Percentiles rank a stretch among this genome's conserved stretches.
phyloP scores from a whole-genome alignment of 2,888 invertebrate species.

The Tipula helvola region DNA sequence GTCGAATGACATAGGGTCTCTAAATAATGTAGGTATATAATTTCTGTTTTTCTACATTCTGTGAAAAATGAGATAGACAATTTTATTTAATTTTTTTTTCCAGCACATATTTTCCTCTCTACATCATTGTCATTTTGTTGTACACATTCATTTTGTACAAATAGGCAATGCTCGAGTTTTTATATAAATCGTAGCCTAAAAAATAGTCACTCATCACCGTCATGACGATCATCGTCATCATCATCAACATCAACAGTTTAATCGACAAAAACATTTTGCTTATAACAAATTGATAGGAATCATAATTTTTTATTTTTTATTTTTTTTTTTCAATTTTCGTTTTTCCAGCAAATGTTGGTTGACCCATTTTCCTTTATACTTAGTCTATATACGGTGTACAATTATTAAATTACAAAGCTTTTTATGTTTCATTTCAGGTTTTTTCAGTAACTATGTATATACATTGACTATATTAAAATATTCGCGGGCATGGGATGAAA shows the following conservation, averaged over 20 bases:
- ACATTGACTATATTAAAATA: too few relatives aligned
- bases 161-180: background rate
- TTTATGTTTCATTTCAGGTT: background rate
- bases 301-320: too few relatives aligned
- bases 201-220: background rate
- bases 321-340: too few relatives aligned
- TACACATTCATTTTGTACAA: background rate
- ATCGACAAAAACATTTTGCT: background rate
- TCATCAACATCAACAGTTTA: background rate
- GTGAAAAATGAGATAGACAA: background rate
- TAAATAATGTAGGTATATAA: background rate
- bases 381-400: background rate
- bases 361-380: background rate
- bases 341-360: background rate
- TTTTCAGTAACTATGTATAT: too few relatives aligned
- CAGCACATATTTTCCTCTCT: background rate
- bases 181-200: background rate
- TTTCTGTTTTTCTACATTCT: background rate
- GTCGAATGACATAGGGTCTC: background rate
- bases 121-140: background rate
- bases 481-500: too few relatives aligned
- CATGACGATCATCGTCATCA: background rate
- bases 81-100: background rate
- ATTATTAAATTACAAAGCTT: background rate
- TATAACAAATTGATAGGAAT: background rate